Evolutionary conservation across 2,888 invertebrate genomes (phyloP), one percentile per base, ranked within the genome.

Genomic region (Timema podura): DNA sequence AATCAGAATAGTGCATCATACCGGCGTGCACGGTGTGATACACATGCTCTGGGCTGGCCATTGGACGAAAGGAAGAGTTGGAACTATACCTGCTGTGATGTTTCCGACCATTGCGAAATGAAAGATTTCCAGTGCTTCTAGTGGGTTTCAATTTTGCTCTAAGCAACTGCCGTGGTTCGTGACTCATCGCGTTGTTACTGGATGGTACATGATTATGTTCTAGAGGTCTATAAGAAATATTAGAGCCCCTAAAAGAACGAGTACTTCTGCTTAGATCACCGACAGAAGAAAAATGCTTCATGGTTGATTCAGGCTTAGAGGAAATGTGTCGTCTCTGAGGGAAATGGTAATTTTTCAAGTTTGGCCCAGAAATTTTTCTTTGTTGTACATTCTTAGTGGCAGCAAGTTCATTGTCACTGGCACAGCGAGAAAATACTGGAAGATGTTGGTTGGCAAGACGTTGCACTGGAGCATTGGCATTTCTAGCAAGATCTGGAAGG

Each of bases 11-110:
- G 15, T 48, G 46, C 48, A 64, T 65, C 75, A 76, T 73, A 13
- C 79, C 80, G 45, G 75, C 77, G 73, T 83, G 83, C 48, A 83
- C 77, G 13, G 83, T 83, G 73, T 82, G 81, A 75, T 83, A 82
- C 57, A 72, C 72, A 9, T 68, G 65, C 15, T 73, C 72, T 48
- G 45, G 15, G 11, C 61, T 44, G 7, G 11, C 13, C 11, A 45
- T 45, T 6, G 61, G 61, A 13, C 9, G 44, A 6, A 48, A 59
- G 30, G 61, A 61, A n/a, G 44, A 64, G 16, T 10, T 59, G 15
- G 48, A 61, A 68, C 73, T 3, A 30, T 30, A 30, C 30, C 30
- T 30, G 30, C 30, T 30, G 30, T 30, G 30, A 30, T 30, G 30
- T 30, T 30, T 30, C 30, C 30, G 30, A 30, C 30, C 30, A 30